Conservation (phyloP, 1,140 invertebrate genomes). For the Aphaenogaster rudis region DNA sequence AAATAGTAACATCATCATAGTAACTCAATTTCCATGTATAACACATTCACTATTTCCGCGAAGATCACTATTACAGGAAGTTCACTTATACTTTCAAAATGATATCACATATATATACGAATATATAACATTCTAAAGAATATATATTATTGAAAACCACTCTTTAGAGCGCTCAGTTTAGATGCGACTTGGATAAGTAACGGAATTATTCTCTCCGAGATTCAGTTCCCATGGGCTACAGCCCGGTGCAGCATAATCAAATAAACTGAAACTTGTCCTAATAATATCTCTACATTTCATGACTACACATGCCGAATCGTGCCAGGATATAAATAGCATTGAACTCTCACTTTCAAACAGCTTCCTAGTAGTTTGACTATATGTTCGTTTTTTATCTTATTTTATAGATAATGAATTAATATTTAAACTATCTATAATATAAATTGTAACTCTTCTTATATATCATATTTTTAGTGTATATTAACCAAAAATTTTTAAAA, state of each 20-base stretch:
- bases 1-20: neutral
- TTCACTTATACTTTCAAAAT: constrained; percentile 6
- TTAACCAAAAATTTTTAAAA: neutral
- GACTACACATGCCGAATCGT: constrained; percentile 72
- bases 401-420: neutral
- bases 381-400: constrained; percentile 1
- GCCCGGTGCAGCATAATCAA: constrained; percentile 65
- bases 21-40: neutral
- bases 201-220: constrained; percentile 38
- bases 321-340: constrained; percentile 81
- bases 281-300: constrained; percentile 78
- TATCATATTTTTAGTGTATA: too few species aligned
- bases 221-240: constrained; percentile 23
- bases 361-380: constrained; percentile 47
- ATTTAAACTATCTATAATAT: constrained; percentile 19
- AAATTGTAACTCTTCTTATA: neutral
- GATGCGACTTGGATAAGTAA: constrained; percentile 55
- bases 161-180: constrained; percentile 17
- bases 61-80: neutral
- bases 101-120: neutral
- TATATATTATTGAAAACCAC: constrained; percentile 13
- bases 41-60: neutral
- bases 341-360: constrained; percentile 70
- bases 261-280: constrained; percentile 72
- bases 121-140: neutral